A percentile compares a stretch with the other conserved stretches of the same genome.
phyloP scores from a whole-genome alignment of 2,888 invertebrate genomes.

The Balanococcus diminutus region DNA sequence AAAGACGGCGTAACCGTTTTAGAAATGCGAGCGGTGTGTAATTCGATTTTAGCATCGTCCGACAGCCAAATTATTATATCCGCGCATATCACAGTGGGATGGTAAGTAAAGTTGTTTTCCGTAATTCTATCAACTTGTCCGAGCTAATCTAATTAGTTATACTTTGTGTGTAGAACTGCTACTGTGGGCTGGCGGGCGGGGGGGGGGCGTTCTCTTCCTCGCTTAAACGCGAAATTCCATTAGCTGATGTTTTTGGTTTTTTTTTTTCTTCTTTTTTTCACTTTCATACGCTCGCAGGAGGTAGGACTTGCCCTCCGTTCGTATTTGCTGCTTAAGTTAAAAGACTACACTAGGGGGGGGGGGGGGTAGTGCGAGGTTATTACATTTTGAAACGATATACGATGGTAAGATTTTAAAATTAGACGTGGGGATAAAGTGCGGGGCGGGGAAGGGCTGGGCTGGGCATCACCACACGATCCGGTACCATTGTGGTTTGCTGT shows the following conservation, averaged over 20 bases:
- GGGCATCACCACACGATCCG: too few species aligned
- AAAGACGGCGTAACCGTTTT: slow-evolving; percentile 61
- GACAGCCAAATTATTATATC: slow-evolving; percentile 64
- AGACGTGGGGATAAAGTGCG: too few species aligned
- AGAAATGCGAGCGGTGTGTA: slow-evolving; percentile 65
- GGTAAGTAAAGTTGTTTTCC: slow-evolving; percentile 65
- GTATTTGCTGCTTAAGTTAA: too few species aligned
- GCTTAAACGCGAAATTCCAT: background rate
- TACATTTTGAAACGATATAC: background rate
- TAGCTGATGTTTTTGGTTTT: background rate
- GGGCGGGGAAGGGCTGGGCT: background rate
- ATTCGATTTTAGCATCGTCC: slow-evolving; percentile 58
- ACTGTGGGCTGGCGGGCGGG: background rate
- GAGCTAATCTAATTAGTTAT: background rate
- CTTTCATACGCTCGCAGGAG: background rate
- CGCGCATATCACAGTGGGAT: slow-evolving; percentile 78
- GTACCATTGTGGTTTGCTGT: too few species aligned
- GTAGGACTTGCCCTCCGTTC: too few species aligned
- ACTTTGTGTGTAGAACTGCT: background rate
- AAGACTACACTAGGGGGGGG: too few species aligned
- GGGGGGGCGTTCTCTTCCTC: background rate
- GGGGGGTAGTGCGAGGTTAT: background rate
- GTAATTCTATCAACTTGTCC: slow-evolving; percentile 27
- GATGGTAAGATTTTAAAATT: background rate
- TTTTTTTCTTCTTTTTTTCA: background rate